phyloP scores from a whole-genome alignment of 2,113 vertebrate species.

The Esox niger region DNA sequence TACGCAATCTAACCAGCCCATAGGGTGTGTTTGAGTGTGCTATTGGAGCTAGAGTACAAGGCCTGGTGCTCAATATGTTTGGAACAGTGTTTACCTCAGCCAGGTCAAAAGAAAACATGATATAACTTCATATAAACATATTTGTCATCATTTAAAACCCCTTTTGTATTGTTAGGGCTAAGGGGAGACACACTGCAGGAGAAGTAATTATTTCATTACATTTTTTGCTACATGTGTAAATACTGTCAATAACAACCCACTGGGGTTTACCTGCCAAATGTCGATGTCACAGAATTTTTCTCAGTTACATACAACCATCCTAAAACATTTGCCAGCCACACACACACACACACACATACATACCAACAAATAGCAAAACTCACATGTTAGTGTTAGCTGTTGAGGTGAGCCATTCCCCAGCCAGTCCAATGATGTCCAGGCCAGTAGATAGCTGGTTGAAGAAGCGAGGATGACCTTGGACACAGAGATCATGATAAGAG shows the following conservation, averaged over 20 bases:
- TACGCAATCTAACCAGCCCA: constrained; percentile 68
- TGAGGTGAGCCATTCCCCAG: constrained; percentile 97
- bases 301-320: neutral
- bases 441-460: constrained; percentile 97
- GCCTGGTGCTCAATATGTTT: constrained; percentile 18
- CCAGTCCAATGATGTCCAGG: constrained; percentile 93
- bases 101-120: neutral
- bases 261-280: no score
- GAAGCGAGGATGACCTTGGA: constrained; percentile 92
- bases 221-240: neutral
- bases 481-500: constrained; percentile 6
- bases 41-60: constrained; percentile 18
- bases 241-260: neutral
- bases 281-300: no score
- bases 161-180: neutral
- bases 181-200: neutral
- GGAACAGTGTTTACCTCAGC: constrained; percentile 7
- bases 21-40: neutral
- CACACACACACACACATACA: neutral
- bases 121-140: neutral
- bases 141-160: neutral
- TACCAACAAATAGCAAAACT: constrained; percentile 54
- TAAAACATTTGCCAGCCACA: neutral
- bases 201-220: neutral
- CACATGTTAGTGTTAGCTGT: constrained; percentile 99